Evolutionary conservation across 2,888 invertebrate genomes (phyloP).

Genomic region (Pogonocherus hispidulus): DNA sequence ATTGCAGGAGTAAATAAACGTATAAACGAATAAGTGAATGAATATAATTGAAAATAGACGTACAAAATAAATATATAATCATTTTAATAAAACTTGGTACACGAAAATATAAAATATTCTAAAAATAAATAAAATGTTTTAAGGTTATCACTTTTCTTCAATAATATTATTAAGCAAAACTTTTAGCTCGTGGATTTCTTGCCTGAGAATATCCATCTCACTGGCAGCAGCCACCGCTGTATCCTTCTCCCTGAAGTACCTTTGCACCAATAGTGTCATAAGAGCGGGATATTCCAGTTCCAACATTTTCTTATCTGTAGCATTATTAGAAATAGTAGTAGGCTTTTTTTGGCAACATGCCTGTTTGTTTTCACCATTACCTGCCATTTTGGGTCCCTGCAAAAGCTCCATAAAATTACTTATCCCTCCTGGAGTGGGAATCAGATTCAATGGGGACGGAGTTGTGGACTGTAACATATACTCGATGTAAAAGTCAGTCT

Average conservation of each 20-base stretch:
- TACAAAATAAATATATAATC: too few species aligned
- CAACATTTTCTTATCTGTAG: constrained; percentile 41
- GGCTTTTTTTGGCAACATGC: constrained; percentile 66
- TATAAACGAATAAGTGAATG: too few species aligned
- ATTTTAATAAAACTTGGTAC: too few species aligned
- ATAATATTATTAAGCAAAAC: constrained; percentile 60
- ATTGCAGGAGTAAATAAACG: too few species aligned
- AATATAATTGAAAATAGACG: too few species aligned
- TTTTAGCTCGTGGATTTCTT: constrained; percentile 68
- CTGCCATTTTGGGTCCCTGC: constrained; percentile 64
- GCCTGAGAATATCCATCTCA: constrained; percentile 69
- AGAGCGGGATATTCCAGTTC: constrained; percentile 71
- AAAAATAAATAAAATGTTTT: neutral
- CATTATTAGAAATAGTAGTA: constrained; percentile 8
- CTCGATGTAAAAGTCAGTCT: constrained; percentile 81
- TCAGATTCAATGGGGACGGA: constrained; percentile 81
- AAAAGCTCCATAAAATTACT: constrained; percentile 70
- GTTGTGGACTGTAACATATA: constrained; percentile 80
- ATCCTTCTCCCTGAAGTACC: constrained; percentile 74
- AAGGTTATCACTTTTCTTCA: constrained; percentile 46
- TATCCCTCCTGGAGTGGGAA: constrained; percentile 74
- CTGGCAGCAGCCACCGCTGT: constrained; percentile 63
- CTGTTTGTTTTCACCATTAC: constrained; percentile 64
- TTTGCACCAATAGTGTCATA: constrained; percentile 74
- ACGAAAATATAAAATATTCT: too few species aligned